These are phyloP conservation scores for Dorcus hopei DNA, from an alignment of 2,888 invertebrate species.

Conservation along the genomic window DNA sequence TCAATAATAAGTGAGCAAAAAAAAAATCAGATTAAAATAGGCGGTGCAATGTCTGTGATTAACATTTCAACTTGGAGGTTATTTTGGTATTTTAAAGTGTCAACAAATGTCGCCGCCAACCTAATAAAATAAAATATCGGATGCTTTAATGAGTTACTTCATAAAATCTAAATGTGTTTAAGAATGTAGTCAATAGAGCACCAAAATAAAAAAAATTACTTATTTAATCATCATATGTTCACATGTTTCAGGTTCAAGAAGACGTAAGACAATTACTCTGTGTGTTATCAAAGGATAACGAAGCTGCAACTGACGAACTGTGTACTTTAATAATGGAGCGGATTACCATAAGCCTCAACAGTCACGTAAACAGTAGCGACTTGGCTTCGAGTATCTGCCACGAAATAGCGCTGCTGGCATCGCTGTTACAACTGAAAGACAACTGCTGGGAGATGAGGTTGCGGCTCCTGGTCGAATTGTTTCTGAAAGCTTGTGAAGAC, in stretches of 20 bases:
- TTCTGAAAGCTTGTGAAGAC: slow-evolving; percentile 73
- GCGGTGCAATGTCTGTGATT: no score
- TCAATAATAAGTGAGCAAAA: neutral
- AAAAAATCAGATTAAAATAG: no score
- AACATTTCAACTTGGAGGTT: no score
- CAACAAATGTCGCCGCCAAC: no score
- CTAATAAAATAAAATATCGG: no score
- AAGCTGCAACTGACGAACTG: slow-evolving; percentile 76
- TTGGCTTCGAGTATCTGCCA: slow-evolving; percentile 77
- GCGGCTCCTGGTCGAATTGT: slow-evolving; percentile 82
- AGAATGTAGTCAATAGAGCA: no score
- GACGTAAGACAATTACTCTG: slow-evolving; percentile 88
- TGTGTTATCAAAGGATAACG: slow-evolving; percentile 83
- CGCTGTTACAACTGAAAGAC: slow-evolving; percentile 88
- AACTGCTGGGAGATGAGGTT: slow-evolving; percentile 93
- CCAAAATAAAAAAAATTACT: no score
- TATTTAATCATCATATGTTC: no score
- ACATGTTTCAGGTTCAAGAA: slow-evolving; percentile 64
- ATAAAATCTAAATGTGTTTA: no score
- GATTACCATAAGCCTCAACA: slow-evolving; percentile 73
- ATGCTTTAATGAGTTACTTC: no score
- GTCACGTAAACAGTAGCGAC: slow-evolving; percentile 72
- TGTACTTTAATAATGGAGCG: slow-evolving; percentile 79
- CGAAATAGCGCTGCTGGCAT: slow-evolving; percentile 83
- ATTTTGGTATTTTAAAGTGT: no score